These are phyloP conservation scores for Cryptosula pallasiana DNA, from an alignment of 2,888 invertebrate species.

Conservation along the genomic window DNA sequence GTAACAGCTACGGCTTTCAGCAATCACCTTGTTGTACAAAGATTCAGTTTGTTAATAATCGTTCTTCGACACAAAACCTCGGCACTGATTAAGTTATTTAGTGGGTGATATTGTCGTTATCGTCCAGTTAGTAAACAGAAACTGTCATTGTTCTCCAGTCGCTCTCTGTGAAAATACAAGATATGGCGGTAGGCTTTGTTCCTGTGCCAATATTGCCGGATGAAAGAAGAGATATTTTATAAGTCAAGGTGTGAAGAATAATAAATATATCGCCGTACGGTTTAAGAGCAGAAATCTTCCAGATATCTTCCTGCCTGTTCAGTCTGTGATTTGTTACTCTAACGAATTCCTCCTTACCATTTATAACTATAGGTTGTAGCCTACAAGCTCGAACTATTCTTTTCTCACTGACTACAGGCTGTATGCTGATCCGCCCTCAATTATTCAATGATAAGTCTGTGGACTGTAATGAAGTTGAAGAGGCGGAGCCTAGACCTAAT, in stretches of 20 bases:
- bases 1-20: neutral
- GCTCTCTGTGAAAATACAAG: neutral
- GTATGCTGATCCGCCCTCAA: no score
- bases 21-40: neutral
- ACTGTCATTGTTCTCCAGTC: slow-evolving; percentile 2
- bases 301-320: no score
- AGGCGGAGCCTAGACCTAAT: neutral
- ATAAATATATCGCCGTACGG: no score
- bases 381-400: no score
- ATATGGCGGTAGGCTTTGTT: neutral
- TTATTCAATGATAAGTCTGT: no score
- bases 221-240: no score
- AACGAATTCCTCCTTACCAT: neutral
- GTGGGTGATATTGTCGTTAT: neutral
- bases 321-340: neutral
- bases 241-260: no score
- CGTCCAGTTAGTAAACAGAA: neutral
- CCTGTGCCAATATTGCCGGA: no score
- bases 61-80: neutral
- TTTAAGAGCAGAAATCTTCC: no score
- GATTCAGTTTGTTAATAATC: neutral
- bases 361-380: neutral
- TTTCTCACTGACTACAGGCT: no score
- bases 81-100: neutral
- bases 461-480: no score